phyloP scores from a whole-genome alignment of 2,113 vertebrate species.

The Takifugu flavidus region DNA sequence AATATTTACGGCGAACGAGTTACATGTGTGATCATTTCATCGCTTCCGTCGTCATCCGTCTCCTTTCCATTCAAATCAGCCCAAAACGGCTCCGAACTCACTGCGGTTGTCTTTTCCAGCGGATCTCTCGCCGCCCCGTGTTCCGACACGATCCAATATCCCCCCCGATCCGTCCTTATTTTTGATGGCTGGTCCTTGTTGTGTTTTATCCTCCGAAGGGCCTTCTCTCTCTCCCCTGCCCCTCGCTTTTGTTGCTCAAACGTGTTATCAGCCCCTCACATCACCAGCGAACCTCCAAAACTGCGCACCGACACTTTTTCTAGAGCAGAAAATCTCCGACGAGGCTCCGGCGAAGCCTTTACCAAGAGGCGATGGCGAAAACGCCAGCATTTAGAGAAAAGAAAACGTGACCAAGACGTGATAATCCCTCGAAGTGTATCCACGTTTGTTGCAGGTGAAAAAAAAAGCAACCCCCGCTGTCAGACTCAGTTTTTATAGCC shows the following conservation, averaged over 20 bases:
- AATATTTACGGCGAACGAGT: conserved; percentile 63
- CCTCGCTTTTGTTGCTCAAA: conserved; percentile 69
- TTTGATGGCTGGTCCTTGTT: conserved; percentile 59
- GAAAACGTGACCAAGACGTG: conserved; percentile 53
- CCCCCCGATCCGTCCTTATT: conserved; percentile 51
- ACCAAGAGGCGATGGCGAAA: background rate
- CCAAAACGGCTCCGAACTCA: conserved; percentile 32
- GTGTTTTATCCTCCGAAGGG: conserved; percentile 61
- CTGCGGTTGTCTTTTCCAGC: conserved; percentile 32
- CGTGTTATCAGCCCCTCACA: conserved; percentile 67
- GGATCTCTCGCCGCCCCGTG: conserved; percentile 34
- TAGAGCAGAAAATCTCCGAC: conserved; percentile 2
- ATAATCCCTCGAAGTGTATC: conserved; percentile 60
- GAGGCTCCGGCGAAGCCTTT: conserved; percentile 22
- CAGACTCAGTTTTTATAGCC: conserved; percentile 50
- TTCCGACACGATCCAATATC: conserved; percentile 28
- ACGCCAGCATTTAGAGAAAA: conserved; percentile 12
- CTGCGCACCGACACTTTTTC: conserved; percentile 51
- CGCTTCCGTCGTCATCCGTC: conserved; percentile 66
- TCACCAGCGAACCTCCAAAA: conserved; percentile 60
- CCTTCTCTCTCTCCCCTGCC: conserved; percentile 53
- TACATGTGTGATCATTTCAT: conserved; percentile 67
- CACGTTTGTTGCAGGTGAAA: conserved; percentile 68
- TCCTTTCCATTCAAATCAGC: conserved; percentile 41
- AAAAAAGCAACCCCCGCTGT: conserved; percentile 62